Conservation (phyloP, 2,113 vertebrate species). For the Rutilus rutilus region DNA sequence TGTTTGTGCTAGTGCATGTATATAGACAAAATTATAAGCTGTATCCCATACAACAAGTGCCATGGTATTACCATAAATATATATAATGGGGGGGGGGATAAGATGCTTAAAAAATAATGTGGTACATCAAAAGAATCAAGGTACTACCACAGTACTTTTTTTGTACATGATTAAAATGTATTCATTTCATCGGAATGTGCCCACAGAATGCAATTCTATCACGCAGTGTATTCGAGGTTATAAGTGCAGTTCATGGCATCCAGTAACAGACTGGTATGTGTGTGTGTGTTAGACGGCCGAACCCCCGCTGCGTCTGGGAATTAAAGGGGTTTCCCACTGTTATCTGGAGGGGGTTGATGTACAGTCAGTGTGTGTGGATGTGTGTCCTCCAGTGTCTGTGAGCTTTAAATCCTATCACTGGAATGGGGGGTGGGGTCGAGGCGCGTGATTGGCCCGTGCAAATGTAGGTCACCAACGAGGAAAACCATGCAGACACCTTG, state of each 20-base stretch:
- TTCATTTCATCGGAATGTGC: background rate
- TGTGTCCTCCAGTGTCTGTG: constrained; percentile 6
- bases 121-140: too few species aligned
- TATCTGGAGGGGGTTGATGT: constrained; percentile 39
- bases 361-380: constrained; percentile 36
- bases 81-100: too few species aligned
- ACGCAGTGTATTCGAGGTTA: background rate
- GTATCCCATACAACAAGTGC: background rate
- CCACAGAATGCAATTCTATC: background rate
- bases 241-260: background rate
- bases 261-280: constrained; percentile 18
- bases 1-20: background rate
- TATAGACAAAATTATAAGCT: background rate
- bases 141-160: too few species aligned
- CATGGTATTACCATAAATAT: background rate
- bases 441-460: constrained; percentile 34
- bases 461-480: constrained; percentile 47
- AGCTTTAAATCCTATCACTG: constrained; percentile 47
- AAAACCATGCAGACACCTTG: constrained; percentile 43
- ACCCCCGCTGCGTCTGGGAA: constrained; percentile 34
- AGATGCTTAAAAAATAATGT: too few species aligned
- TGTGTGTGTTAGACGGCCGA: constrained; percentile 7
- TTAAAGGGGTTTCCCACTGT: constrained; percentile 45
- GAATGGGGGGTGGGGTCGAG: background rate
- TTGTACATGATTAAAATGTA: background rate